phyloP scores from a whole-genome alignment of 2,888 invertebrate genomes.

The Neoaliturus tenellus region DNA sequence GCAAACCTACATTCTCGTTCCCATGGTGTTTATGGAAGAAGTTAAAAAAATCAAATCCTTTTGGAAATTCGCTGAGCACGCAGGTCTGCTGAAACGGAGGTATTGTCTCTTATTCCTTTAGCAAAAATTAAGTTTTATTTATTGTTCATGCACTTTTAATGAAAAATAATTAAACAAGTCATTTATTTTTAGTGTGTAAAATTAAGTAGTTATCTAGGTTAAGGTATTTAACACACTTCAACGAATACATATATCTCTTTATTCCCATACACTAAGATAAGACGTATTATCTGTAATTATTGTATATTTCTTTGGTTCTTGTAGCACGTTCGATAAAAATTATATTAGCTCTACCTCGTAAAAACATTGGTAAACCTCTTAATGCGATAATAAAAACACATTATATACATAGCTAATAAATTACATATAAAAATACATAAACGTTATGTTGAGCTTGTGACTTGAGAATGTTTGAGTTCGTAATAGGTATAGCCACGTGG shows the following conservation, averaged over 20 bases:
- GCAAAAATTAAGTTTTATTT: too few relatives aligned
- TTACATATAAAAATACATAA: conserved; percentile 48
- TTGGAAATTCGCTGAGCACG: too few relatives aligned
- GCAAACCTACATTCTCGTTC: too few relatives aligned
- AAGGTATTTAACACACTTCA: too few relatives aligned
- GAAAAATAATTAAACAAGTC: too few relatives aligned
- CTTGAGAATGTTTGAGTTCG: neutral
- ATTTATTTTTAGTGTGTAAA: too few relatives aligned
- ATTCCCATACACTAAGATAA: conserved; percentile 9
- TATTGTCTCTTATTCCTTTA: too few relatives aligned
- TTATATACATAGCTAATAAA: conserved; percentile 2
- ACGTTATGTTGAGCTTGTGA: conserved; percentile 36
- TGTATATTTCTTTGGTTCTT: conserved; percentile 34
- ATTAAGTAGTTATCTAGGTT: too few relatives aligned
- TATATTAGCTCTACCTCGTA: neutral
- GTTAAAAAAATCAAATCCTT: too few relatives aligned
- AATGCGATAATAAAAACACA: conserved; percentile 31
- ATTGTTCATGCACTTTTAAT: too few relatives aligned
- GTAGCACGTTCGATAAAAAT: neutral
- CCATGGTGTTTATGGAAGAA: too few relatives aligned
- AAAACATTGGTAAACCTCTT: conserved; percentile 22
- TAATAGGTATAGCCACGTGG: neutral
- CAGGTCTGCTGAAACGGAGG: too few relatives aligned
- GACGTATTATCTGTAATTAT: conserved; percentile 20
- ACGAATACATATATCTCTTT: conserved; percentile 19